phyloP scores from a whole-genome alignment of 2,797 vertebrate genomes.

The Octomys mimax region DNA sequence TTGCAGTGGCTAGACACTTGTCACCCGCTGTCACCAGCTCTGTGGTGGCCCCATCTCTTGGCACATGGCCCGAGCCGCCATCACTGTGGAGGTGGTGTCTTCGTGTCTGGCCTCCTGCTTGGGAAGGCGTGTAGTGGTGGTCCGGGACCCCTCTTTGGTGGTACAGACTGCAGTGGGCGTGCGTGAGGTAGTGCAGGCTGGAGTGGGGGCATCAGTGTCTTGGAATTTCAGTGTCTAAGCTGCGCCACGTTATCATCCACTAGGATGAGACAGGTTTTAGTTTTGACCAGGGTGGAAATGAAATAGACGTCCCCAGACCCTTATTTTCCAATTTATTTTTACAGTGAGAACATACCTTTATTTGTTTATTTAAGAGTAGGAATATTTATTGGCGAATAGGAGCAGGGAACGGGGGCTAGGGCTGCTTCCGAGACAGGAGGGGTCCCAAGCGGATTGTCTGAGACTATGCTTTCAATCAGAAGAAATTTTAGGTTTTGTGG shows the following conservation, averaged over 20 bases:
- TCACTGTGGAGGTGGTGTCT: neutral
- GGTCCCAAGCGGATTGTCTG: no score
- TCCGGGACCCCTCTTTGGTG: neutral
- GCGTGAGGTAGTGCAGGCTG: neutral
- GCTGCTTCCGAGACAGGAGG: no score
- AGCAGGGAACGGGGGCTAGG: no score
- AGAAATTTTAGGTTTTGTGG: neutral
- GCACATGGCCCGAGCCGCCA: neutral
- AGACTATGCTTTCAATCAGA: neutral
- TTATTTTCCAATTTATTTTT: conserved; percentile 39
- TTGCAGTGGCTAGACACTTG: neutral
- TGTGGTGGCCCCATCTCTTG: neutral
- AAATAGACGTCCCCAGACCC: neutral
- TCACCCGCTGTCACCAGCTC: neutral
- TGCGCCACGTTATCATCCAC: neutral
- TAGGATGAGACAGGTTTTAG: neutral
- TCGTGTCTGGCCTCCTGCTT: neutral
- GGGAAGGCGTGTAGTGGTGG: no score
- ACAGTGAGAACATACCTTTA: neutral
- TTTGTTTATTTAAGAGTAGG: neutral
- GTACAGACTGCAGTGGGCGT: neutral
- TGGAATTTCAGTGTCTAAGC: neutral
- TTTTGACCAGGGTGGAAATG: conserved; percentile 30
- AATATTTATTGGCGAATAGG: no score
- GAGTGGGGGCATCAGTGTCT: neutral